phyloP scores from a whole-genome alignment of 2,888 invertebrate genomes.

The Leptinotarsa juncta region DNA sequence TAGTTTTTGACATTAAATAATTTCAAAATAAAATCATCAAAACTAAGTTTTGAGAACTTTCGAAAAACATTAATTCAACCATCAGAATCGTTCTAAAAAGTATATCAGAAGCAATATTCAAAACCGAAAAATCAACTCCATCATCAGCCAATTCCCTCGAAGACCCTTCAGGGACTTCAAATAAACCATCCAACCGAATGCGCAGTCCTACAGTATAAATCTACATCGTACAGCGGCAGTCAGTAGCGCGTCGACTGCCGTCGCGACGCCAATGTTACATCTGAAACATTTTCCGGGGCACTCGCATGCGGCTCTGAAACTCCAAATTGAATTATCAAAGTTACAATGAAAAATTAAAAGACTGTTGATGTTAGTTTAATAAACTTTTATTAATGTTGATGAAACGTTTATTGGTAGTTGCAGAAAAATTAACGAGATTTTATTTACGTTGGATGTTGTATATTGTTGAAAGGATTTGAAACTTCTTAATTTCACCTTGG shows the following conservation, averaged over 20 bases:
- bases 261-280: slow-evolving; percentile 21
- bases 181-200: slow-evolving; percentile 33
- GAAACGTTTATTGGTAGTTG: slow-evolving; percentile 10
- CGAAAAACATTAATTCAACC: too few relatives aligned
- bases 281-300: slow-evolving; percentile 8
- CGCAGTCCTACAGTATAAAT: slow-evolving; percentile 37
- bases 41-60: too few relatives aligned
- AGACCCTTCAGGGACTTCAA: slow-evolving; percentile 39
- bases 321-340: slow-evolving; percentile 14
- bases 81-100: too few relatives aligned
- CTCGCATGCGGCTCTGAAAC: slow-evolving; percentile 3
- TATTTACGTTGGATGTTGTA: slow-evolving; percentile 11
- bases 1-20: too few relatives aligned
- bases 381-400: slow-evolving; percentile 12
- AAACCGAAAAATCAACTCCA: slow-evolving; percentile 37
- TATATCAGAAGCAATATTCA: slow-evolving; percentile 4
- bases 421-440: slow-evolving; percentile 4
- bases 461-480: slow-evolving; percentile 15
- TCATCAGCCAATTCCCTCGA: slow-evolving; percentile 35
- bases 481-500: slow-evolving; percentile 1
- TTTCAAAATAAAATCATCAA: too few relatives aligned
- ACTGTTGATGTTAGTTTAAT: slow-evolving; percentile 12
- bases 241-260: slow-evolving; percentile 27
- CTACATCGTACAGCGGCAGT: slow-evolving; percentile 29
- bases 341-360: slow-evolving; percentile 12